Conservation (phyloP, 2,797 vertebrate species). For the Sparus aurata region DNA sequence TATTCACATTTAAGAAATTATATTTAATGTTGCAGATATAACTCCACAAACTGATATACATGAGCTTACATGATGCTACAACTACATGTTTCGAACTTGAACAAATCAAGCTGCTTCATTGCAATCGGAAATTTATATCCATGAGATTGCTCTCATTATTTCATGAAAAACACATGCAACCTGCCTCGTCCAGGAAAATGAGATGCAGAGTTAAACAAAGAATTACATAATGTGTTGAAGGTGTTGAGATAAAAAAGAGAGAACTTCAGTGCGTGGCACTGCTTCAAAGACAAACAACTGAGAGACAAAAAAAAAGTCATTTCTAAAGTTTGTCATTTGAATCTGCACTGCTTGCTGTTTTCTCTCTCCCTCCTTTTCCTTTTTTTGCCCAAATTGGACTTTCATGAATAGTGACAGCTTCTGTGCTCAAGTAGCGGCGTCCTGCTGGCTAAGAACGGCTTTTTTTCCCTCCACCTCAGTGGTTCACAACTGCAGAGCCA, state of each 20-base stretch:
- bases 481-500: constrained; percentile 52
- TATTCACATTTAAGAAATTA: too few species aligned
- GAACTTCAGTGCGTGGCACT: neutral
- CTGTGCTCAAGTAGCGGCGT: constrained; percentile 59
- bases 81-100: neutral
- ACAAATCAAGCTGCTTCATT: neutral
- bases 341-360: constrained; percentile 62
- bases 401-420: constrained; percentile 77
- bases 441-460: constrained; percentile 58
- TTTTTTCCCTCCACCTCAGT: constrained; percentile 51
- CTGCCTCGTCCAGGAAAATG: constrained; percentile 28
- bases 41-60: neutral
- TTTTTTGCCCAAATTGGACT: constrained; percentile 61
- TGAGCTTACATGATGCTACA: neutral
- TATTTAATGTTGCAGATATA: neutral
- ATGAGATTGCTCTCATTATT: constrained; percentile 25
- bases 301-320: constrained; percentile 37
- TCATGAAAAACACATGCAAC: constrained; percentile 12
- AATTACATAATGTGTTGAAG: constrained; percentile 26
- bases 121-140: neutral
- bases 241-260: neutral
- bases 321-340: constrained; percentile 53
- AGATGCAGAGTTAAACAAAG: constrained; percentile 31
- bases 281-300: constrained; percentile 33
- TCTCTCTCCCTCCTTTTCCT: constrained; percentile 28